Percentiles rank a stretch among this genome's conserved stretches.
phyloP scores from a whole-genome alignment of 2,888 invertebrate species.

The Drosophila crucigera region DNA sequence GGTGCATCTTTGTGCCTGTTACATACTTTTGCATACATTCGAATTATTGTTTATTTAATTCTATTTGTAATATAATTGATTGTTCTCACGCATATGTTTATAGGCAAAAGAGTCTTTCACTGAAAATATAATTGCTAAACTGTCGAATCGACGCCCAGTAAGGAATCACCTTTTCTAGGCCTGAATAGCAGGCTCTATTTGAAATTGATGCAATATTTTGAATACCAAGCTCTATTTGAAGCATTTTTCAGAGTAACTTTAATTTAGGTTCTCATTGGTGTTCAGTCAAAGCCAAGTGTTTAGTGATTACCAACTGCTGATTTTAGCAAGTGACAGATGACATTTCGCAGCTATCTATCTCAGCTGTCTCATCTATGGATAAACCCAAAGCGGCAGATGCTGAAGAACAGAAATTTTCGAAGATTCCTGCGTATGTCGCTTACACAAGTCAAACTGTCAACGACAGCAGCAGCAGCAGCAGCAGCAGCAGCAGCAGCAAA shows the following conservation, averaged over 20 bases:
- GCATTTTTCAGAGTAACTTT: background rate
- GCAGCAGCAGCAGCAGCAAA: background rate
- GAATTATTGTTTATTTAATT: background rate
- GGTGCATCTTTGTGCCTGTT: background rate
- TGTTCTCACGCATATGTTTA: background rate
- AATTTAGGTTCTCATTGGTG: background rate
- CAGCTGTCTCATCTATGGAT: background rate
- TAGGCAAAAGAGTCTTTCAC: background rate
- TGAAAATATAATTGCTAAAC: background rate
- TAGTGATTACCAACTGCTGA: slow-evolving; percentile 21
- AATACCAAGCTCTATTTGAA: too few relatives aligned
- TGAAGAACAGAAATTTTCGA: slow-evolving; percentile 54
- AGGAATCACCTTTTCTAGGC: rapidly evolving
- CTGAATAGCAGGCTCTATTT: background rate
- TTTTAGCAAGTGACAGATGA: slow-evolving; percentile 25
- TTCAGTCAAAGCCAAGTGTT: background rate
- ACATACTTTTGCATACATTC: rapidly evolving
- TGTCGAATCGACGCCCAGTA: background rate
- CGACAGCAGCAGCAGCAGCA: slow-evolving; percentile 56
- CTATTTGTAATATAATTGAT: background rate
- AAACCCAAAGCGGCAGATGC: slow-evolving; percentile 19
- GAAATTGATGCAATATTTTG: too few relatives aligned
- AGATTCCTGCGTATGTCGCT: slow-evolving; percentile 63
- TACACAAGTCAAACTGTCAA: slow-evolving; percentile 77
- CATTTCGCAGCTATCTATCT: slow-evolving; percentile 2